Evolutionary conservation across 2,888 invertebrate genomes (phyloP), one percentile per base, ranked within the genome.

Genomic region (Pherbina coryleti): DNA sequence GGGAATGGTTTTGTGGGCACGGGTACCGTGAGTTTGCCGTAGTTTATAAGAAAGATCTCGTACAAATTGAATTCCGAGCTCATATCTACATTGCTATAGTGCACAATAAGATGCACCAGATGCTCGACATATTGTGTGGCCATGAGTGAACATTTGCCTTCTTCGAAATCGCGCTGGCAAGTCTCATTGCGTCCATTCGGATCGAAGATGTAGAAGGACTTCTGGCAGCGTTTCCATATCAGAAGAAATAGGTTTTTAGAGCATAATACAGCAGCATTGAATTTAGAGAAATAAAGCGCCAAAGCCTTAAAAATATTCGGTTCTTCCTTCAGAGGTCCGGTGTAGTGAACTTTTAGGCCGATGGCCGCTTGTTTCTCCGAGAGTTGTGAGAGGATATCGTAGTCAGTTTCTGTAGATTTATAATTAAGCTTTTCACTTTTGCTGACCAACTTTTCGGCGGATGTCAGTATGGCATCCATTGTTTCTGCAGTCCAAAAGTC

Each of bases 181-280:
- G 83, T 14, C 34, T 84, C 82, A 37, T 83, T 81, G 5, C 90
- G 84, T 0, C 89, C 89, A 79, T 88, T 92, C 0, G 93, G 92
- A 85, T 94, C 94, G 83, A 93, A 94, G 81, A 94, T 91, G 79
- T 92, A 93, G 84, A 89, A 93, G 0, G 85, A 83, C 17, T 85
- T 84, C 79, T 91, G 91, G 69, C 92, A 90, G 69, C 90, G 91
- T 82, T 91, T 93, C 93, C 88, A 88, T 69, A 89, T 88, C 22
- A 89, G 62, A 19, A 90, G 76, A 57, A 82, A 87, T 8, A 87
- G 78, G 25, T 85, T 84, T 2, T 83, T 80, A 0, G 86, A 84
- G 0, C 82, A 81, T 19, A 89, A 82, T 3, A 89, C 82, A 66
- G 85, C 85, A 25, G 87, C 84, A 55, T 85, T 83, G 55, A 83